A percentile compares a stretch with the other conserved stretches of the same genome.
Conservation (phyloP, 2,888 invertebrate species). For the Chrysolina haemoptera region DNA sequence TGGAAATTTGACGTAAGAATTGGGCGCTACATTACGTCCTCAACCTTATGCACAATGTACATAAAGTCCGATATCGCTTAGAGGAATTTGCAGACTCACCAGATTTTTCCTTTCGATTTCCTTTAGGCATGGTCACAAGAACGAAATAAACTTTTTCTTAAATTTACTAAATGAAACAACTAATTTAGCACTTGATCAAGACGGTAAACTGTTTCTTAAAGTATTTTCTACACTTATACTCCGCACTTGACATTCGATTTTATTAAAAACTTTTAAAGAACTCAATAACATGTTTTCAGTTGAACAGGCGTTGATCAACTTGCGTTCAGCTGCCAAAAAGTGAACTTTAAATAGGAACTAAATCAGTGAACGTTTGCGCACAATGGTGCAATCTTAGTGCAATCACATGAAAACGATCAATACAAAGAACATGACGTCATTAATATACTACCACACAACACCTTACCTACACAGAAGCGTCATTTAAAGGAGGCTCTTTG, state of each 20-base stretch:
- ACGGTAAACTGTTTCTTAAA: constrained; percentile 83
- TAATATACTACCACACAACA: neutral
- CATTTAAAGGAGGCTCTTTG: too few relatives aligned
- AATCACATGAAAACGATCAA: constrained; percentile 28
- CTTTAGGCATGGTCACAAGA: constrained; percentile 80
- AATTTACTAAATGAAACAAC: constrained; percentile 74
- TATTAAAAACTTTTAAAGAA: constrained; percentile 79
- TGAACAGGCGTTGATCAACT: constrained; percentile 64
- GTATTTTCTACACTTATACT: constrained; percentile 81
- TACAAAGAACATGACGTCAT: constrained; percentile 15
- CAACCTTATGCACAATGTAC: constrained; percentile 35
- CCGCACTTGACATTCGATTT: constrained; percentile 81
- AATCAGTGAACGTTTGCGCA: constrained; percentile 35
- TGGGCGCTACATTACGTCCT: constrained; percentile 27
- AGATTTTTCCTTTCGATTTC: constrained; percentile 83
- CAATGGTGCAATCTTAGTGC: constrained; percentile 23
- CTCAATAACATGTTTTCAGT: constrained; percentile 81
- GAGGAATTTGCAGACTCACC: constrained; percentile 70
- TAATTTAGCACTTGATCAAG: constrained; percentile 81
- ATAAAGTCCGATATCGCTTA: constrained; percentile 34
- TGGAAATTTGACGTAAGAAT: constrained; percentile 41
- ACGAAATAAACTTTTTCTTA: constrained; percentile 64
- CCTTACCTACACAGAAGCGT: too few relatives aligned
- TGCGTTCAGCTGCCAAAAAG: constrained; percentile 37
- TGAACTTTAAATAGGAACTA: constrained; percentile 19